Evolutionary conservation across 1,140 invertebrate genomes (phyloP), one percentile per base, ranked within the genome.

Genomic region (Drosophila athabasca): DNA sequence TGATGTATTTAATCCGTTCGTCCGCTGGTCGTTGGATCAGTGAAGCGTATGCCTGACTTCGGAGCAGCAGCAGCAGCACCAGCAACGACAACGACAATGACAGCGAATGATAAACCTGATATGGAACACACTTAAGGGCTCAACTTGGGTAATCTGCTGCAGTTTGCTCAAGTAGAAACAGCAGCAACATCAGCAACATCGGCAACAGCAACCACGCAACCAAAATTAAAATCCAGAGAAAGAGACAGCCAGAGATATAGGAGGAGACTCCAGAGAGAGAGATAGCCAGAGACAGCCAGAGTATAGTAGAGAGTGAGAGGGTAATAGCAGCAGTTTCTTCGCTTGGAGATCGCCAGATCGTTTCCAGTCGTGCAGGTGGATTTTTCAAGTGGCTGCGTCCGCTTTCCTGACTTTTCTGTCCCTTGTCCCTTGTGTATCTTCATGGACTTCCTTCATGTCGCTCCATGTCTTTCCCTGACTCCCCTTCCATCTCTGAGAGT

Each of bases 1-100:
- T 88, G 82, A 87, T 87, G 88, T 87, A 89, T 87, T 87, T 87
- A 87, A 87, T 87, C 83, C 83, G 84, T 89, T 88, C 82, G 84
- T 64, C 52, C 55, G 74, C 35, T 35, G 31, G 9, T 11, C 53
- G 73, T 72, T 67, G 59, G 70, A 24, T 54, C 82, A 81, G 67
- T 87, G 49, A 87, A 78, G 82, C 74, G 82, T 58, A 76, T 65
- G 24, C 24, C 24, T 24, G 24, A 3, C 24, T 24, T 24, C 67
- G 57, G 43, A 76, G 67, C 62, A 39, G 35, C 31, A 39, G 35
- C 31, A 35, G 35, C 35, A 11, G 31, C 31, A 9, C 2, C 31
- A 3, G 9, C 31, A 39, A 13, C 35, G 62, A 78, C 66, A 50
- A 61, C 55, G 68, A 61, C 54, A 76, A 71, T 51, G 31, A 59